Conservation (phyloP, 2,797 vertebrate genomes). For the Falco biarmicus region DNA sequence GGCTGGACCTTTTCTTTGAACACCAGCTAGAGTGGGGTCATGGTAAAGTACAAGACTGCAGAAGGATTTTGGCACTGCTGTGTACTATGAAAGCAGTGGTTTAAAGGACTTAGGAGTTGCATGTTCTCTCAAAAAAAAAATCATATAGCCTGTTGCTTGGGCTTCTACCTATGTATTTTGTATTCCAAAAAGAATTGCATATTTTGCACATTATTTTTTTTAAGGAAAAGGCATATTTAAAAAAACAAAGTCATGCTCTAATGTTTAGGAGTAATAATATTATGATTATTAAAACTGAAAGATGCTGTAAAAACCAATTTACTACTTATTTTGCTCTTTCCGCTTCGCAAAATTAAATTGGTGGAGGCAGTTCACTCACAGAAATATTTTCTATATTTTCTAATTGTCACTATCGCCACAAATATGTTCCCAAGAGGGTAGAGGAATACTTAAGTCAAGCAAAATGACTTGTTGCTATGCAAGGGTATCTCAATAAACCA, state of each 20-base stretch:
- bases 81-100: neutral
- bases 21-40: too few species aligned
- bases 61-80: neutral
- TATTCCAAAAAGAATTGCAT: neutral
- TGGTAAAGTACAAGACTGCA: neutral
- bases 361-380: neutral
- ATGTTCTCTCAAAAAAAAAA: neutral
- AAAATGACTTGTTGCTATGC: neutral
- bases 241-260: neutral
- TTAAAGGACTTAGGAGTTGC: neutral
- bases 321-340: conserved; percentile 3
- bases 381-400: neutral
- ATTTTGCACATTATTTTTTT: neutral
- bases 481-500: neutral
- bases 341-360: neutral
- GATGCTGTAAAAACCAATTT: conserved; percentile 19
- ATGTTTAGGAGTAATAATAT: neutral
- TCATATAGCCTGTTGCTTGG: neutral
- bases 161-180: neutral
- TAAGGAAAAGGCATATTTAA: neutral
- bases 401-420: neutral
- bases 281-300: conserved; percentile 33
- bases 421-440: neutral
- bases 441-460: neutral
- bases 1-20: too few species aligned